A percentile compares a stretch with the other conserved stretches of the same genome.
phyloP scores from a whole-genome alignment of 2,888 invertebrate genomes.

The Brassicogethes aeneus region DNA sequence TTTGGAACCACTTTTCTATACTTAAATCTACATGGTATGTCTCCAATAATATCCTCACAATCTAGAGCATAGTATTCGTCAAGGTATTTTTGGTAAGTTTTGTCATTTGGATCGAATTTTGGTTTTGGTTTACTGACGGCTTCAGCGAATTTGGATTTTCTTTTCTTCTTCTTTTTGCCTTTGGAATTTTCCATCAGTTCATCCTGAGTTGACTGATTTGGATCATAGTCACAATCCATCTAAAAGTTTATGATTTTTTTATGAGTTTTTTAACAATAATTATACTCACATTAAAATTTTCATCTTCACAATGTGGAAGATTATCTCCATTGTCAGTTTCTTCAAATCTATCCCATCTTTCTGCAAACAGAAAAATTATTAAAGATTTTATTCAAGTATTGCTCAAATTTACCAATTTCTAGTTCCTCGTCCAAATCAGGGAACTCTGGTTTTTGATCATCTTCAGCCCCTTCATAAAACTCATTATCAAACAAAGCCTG shows the following conservation, averaged over 20 bases:
- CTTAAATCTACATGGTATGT: conserved; percentile 85
- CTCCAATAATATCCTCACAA: conserved; percentile 92
- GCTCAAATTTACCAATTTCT: conserved; percentile 42
- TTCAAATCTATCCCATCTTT: conserved; percentile 60
- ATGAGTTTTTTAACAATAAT: background rate
- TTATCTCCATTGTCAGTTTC: conserved; percentile 12
- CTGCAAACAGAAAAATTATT: conserved; percentile 33
- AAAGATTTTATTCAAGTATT: background rate
- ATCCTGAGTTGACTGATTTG: conserved; percentile 46
- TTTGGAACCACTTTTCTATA: conserved; percentile 85
- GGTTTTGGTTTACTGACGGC: conserved; percentile 71
- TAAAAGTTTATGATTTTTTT: conserved; percentile 26
- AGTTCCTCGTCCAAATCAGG: conserved; percentile 69
- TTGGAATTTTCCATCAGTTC: conserved; percentile 50
- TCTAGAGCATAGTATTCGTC: conserved; percentile 93
- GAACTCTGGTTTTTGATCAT: conserved; percentile 74
- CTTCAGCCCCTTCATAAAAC: conserved; percentile 68
- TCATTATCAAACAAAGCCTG: conserved; percentile 75
- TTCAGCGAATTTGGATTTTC: conserved; percentile 68
- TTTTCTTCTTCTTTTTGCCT: conserved; percentile 48
- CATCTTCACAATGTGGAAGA: conserved; percentile 66
- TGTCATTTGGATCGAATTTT: conserved; percentile 69
- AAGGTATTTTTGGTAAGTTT: conserved; percentile 76
- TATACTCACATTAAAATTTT: conserved; percentile 53
- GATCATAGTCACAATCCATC: conserved; percentile 87